Percentiles rank a stretch among this genome's conserved stretches.
phyloP scores from a whole-genome alignment of 2,113 vertebrate species.

The Salvator merianae region DNA sequence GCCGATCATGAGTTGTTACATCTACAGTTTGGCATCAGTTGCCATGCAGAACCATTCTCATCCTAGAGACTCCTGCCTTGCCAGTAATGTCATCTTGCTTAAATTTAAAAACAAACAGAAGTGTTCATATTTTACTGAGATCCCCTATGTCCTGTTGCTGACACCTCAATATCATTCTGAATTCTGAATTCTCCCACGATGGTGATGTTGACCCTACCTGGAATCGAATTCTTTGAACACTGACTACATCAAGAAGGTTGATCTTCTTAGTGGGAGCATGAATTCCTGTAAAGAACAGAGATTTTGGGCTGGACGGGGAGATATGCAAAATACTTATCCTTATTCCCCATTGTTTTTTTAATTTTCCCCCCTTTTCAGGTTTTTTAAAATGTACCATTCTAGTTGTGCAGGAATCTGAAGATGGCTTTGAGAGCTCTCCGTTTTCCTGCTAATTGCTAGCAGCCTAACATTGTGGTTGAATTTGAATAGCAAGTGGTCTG shows the following conservation, averaged over 20 bases:
- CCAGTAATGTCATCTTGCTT: background rate
- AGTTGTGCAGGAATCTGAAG: background rate
- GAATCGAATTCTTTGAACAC: background rate
- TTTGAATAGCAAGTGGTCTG: background rate
- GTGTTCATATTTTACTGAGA: slow-evolving; percentile 15
- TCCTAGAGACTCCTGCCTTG: background rate
- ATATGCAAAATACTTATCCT: background rate
- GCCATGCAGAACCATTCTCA: background rate
- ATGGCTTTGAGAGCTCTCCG: no score
- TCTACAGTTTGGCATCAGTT: background rate
- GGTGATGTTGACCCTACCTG: background rate
- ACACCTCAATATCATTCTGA: background rate
- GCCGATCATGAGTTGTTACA: accelerated
- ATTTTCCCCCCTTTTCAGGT: no score
- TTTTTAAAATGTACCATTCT: background rate
- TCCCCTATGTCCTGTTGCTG: background rate
- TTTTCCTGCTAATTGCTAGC: background rate
- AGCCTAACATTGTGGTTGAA: background rate
- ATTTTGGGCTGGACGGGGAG: background rate
- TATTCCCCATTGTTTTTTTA: background rate
- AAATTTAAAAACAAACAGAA: background rate
- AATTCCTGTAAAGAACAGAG: background rate
- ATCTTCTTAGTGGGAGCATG: background rate
- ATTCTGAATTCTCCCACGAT: background rate
- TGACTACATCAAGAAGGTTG: accelerated